Conservation (phyloP, 1,140 invertebrate genomes). For the Drosophila biarmipes region DNA sequence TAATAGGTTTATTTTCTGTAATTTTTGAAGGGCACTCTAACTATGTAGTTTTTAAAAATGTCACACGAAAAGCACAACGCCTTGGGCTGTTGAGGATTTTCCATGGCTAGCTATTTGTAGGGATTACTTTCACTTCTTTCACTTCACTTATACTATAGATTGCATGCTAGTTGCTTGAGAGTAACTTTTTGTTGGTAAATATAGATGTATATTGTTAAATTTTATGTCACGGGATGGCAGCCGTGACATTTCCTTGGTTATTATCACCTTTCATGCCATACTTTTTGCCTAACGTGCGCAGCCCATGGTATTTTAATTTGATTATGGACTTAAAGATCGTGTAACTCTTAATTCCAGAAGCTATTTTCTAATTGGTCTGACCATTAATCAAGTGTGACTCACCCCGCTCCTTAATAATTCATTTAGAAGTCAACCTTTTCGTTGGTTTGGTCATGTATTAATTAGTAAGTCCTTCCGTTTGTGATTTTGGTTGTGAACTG, state of each 20-base stretch:
- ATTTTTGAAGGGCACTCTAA: slow-evolving; percentile 5
- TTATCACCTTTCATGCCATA: slow-evolving; percentile 10
- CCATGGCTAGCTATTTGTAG: not conserved
- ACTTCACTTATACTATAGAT: not conserved
- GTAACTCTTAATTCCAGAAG: not conserved
- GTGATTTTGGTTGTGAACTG: slow-evolving; percentile 1
- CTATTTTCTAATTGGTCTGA: not conserved
- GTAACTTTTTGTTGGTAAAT: slow-evolving; percentile 1
- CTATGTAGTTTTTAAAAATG: slow-evolving; percentile 10
- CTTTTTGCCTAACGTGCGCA: not conserved
- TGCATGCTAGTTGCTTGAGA: not conserved
- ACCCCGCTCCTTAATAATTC: not conserved
- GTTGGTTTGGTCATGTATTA: slow-evolving; percentile 3
- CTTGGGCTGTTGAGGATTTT: not conserved
- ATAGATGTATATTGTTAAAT: slow-evolving; percentile 4
- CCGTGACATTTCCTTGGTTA: not conserved
- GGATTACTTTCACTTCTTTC: slow-evolving; percentile 5
- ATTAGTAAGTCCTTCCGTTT: slow-evolving; percentile 7
- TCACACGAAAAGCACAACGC: slow-evolving; percentile 7
- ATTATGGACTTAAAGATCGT: slow-evolving; percentile 2
- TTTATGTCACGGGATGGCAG: not conserved
- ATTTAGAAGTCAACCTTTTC: slow-evolving; percentile 7
- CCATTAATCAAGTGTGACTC: slow-evolving; percentile 12
- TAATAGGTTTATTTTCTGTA: slow-evolving; percentile 1
- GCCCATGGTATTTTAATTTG: not conserved